phyloP scores from a whole-genome alignment of 2,797 vertebrate genomes.

The Ciconia nigra region DNA sequence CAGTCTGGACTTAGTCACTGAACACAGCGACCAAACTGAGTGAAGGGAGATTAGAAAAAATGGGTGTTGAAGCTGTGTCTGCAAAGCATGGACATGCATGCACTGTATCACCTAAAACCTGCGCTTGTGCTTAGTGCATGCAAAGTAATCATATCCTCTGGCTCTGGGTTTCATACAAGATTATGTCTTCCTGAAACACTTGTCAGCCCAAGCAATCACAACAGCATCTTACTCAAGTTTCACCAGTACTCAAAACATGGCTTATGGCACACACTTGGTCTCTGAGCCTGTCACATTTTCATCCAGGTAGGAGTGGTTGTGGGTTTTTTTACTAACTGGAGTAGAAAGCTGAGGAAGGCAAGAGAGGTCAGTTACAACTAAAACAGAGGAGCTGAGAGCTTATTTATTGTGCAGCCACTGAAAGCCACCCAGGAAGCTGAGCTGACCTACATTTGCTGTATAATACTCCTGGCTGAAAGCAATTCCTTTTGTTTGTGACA shows the following conservation, averaged over 20 bases:
- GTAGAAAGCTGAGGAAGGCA: not conserved
- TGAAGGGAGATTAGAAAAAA: not conserved
- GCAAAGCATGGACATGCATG: not conserved
- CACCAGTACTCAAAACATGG: accelerated
- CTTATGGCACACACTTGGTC: not conserved
- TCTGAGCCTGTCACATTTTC: not conserved
- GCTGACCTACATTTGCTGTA: not conserved
- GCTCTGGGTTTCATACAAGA: not conserved
- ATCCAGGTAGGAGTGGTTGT: not conserved
- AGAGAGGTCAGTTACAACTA: not conserved
- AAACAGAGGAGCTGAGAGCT: not conserved
- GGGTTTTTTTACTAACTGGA: not conserved
- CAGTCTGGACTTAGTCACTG: not conserved
- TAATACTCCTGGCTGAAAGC: not conserved
- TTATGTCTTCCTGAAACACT: not conserved
- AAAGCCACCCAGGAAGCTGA: not conserved
- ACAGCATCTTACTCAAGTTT: not conserved
- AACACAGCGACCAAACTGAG: accelerated
- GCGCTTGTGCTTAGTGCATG: not conserved
- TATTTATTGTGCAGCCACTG: not conserved
- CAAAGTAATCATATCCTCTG: not conserved
- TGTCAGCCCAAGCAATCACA: not conserved
- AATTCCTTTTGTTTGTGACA: not conserved
- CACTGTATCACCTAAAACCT: not conserved
- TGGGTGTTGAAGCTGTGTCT: not conserved